Evolutionary conservation across 2,888 invertebrate species (phyloP).

Genomic region (Meganola albula): DNA sequence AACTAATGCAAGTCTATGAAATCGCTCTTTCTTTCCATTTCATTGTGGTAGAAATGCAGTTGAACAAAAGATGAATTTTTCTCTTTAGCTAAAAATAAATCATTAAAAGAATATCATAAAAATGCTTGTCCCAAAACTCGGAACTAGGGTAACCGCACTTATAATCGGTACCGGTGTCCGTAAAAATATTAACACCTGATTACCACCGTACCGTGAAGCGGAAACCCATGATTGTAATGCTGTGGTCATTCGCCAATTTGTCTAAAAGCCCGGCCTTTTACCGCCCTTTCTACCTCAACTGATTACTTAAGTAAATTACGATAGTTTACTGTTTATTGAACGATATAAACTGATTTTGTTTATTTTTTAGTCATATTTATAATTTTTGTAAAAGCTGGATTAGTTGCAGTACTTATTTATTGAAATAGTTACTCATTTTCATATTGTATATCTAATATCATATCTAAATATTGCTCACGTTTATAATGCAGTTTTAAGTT

Average conservation of each 20-base stretch:
- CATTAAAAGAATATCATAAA: too few species aligned
- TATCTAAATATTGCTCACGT: background rate
- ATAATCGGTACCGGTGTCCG: slow-evolving; percentile 24
- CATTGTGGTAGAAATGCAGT: too few species aligned
- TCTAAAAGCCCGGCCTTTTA: slow-evolving; percentile 9
- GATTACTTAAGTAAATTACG: slow-evolving; percentile 30
- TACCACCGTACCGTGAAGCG: slow-evolving; percentile 43
- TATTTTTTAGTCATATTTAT: background rate
- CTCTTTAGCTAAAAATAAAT: too few species aligned
- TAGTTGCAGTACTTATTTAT: too few species aligned
- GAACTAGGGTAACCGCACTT: slow-evolving; percentile 25
- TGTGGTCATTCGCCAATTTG: slow-evolving; percentile 27
- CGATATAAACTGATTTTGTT: background rate
- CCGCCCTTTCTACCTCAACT: slow-evolving; percentile 24
- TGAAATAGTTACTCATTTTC: background rate
- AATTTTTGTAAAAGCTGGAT: background rate
- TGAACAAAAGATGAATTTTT: too few species aligned
- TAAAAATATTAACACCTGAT: slow-evolving; percentile 43
- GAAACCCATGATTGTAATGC: slow-evolving; percentile 25
- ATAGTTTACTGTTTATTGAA: slow-evolving; percentile 8
- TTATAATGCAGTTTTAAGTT: background rate
- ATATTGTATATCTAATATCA: background rate
- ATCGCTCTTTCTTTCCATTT: too few species aligned
- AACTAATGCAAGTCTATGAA: too few species aligned
- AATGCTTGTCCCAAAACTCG: too few species aligned